Conservation (phyloP, 1,140 invertebrate genomes). For the Nymphalis io region DNA sequence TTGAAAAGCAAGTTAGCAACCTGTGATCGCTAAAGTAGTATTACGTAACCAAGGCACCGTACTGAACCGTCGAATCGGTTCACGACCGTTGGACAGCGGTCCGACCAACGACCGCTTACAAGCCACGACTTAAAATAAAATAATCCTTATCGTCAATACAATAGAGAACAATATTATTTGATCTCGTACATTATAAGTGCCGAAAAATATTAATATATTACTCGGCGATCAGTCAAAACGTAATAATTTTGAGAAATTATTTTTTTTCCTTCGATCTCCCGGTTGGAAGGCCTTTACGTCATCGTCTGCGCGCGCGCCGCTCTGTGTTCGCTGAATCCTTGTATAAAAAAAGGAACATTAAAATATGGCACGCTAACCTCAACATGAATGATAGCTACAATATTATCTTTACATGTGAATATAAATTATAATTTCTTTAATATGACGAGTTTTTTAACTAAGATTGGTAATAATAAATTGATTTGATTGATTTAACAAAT, state of each 20-base stretch:
- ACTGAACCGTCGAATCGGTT: conserved; percentile 6
- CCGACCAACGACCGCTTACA: background rate
- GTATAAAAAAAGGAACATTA: conserved; percentile 45
- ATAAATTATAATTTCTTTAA: conserved; percentile 1
- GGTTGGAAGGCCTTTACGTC: conserved; percentile 56
- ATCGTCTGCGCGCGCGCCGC: conserved; percentile 62
- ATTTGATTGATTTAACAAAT: background rate
- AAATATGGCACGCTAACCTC: conserved; percentile 38
- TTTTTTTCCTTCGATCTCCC: conserved; percentile 41
- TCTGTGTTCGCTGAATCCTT: conserved; percentile 45
- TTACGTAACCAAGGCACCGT: conserved; percentile 15
- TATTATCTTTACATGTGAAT: conserved; percentile 22
- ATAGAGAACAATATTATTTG: conserved; percentile 6
- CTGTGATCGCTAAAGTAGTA: background rate
- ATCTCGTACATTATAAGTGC: background rate
- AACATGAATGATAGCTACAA: conserved; percentile 36
- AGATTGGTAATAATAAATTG: too few relatives aligned
- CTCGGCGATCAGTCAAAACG: conserved; percentile 52
- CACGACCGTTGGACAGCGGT: background rate
- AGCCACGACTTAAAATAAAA: background rate
- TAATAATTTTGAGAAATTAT: conserved; percentile 44
- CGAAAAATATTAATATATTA: conserved; percentile 21
- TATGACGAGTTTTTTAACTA: background rate
- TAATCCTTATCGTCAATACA: background rate
- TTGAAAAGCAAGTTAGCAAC: conserved; percentile 6